Conservation (phyloP, 2,797 vertebrate genomes). For the Mormyrus proboscirostris region DNA sequence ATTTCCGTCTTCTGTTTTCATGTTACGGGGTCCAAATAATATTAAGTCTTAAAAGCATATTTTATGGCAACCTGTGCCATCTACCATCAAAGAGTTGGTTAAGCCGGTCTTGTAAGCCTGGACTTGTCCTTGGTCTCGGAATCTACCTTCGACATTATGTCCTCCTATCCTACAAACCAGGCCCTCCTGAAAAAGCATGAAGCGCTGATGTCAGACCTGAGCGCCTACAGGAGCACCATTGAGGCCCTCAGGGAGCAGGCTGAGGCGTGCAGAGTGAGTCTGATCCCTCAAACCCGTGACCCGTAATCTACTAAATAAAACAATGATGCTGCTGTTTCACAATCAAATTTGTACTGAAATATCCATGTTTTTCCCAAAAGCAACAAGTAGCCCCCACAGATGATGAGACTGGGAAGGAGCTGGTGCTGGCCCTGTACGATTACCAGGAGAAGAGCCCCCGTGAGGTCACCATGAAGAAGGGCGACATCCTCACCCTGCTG, state of each 20-base stretch:
- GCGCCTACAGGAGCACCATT: slow-evolving; percentile 93
- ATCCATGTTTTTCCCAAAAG: slow-evolving; percentile 46
- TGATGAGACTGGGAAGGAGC: slow-evolving; percentile 94
- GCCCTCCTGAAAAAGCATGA: slow-evolving; percentile 98
- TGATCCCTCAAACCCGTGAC: neutral
- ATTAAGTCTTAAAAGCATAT: no score
- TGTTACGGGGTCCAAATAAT: no score
- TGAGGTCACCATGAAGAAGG: slow-evolving; percentile 98
- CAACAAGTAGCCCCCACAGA: slow-evolving; percentile 99
- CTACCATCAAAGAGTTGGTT: no score
- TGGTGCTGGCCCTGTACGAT: slow-evolving; percentile 91
- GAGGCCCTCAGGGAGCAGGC: slow-evolving; percentile 86
- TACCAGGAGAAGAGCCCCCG: slow-evolving; percentile 98
- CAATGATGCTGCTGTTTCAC: neutral
- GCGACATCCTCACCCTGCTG: slow-evolving; percentile 90
- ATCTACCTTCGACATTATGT: neutral
- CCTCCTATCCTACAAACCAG: slow-evolving; percentile 50
- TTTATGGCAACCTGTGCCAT: no score
- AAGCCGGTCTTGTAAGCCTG: no score
- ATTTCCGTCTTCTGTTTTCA: no score
- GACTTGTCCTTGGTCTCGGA: neutral
- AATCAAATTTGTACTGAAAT: neutral
- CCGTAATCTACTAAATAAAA: neutral
- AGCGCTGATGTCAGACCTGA: slow-evolving; percentile 95
- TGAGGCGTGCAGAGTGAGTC: slow-evolving; percentile 85